Base-by-base conservation (phyloP, 2,797 vertebrate species). In the Leucoraja ocellata region DNA sequence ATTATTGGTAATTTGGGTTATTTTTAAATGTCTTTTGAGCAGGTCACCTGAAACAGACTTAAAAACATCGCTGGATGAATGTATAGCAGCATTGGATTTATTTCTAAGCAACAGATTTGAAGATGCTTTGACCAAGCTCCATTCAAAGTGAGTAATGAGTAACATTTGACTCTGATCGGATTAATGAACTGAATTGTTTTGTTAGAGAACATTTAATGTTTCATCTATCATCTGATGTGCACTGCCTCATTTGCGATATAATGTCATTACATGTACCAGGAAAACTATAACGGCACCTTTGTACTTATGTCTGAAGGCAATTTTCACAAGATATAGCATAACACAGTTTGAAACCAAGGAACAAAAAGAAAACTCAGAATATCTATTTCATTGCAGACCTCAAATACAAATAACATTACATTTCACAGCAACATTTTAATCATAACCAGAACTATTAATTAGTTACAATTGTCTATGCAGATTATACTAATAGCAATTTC, bases 41-140 rank as follows among this genome's bases (percentile, higher is more conserved):
- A 92, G 90, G 65, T 76, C 71, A 76, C 23, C 90, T 76, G n/a
- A 92, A 58, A 97, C 96, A 93, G 97, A 98, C 96, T 96, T 99
- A 96, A 98, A 98, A 0, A 91, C 96, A 95, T 97, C 97, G 80
- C 96, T 99, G 95, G 97, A 97, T 93, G 98, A 99, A 96, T 99
- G 98, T 94, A 98, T 98, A 98, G 96, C 94, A 0, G 98, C 98
- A 81, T 94, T 99, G 95, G 98, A 99, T 95, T 96, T 99, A 94
- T 99, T 99, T 95, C 97, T 99, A 94, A 97, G 96, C 95, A 99
- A 99, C 95, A 96, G 98, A 93, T 99, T 99, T 95, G 98, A 98
- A 0, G 97, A 98, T 95, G 98, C 98, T 65, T 97, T 98, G 95
- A 95, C 94, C 93, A 97, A 96, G 94, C 97, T 99, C 92, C 96